Evolutionary conservation across 2,113 vertebrate genomes (phyloP), one percentile per base, ranked within the genome.

Genomic region (Ceratotherium simum): DNA sequence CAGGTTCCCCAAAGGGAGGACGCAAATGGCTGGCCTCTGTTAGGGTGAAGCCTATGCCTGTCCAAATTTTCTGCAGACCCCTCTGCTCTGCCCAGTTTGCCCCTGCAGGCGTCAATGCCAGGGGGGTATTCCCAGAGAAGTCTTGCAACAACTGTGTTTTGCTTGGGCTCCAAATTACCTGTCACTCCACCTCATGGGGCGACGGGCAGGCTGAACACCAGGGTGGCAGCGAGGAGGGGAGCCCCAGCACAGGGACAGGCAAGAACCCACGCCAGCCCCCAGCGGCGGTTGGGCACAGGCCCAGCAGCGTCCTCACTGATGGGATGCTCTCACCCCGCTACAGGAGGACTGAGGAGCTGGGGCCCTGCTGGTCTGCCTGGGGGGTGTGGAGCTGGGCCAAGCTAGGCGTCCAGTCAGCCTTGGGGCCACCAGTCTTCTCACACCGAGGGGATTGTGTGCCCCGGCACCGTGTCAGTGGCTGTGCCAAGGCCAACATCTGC

Each of bases 201-300:
- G 33, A 7, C 33, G 2, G 21, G 21, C 23, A 1, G 36, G 46
- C 75, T 51, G 14, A 76, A 0, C 75, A 20, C 48, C 2, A 5
- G 48, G 31, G 27, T 31, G 46, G 46, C 46, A 79, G 51, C 3
- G 4, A 54, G 51, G 13, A 54, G 51, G 51, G 13, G 51, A 54
- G 51, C 51, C 51, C 51, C 51, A 14, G 51, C 51, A 16, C 51
- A 54, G 51, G 51, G 51, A 54, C 31, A 7, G 76, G 48, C 0
- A 10, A 29, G 76, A n/a, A n/a, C 17, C 9, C 14, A 1, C 10
- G 1, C 10, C 48, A n/a, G 2, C 16, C 73, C 6, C 48, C 27
- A 3, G 48, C 48, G 21, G 48, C 0, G 2, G 21, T 33, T 31
- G 1, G 18, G 51, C 18, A 13, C 20, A 21, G 20, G 29, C 18